Conservation (phyloP, 2,113 vertebrate genomes). For the Copsychus sechellarum region DNA sequence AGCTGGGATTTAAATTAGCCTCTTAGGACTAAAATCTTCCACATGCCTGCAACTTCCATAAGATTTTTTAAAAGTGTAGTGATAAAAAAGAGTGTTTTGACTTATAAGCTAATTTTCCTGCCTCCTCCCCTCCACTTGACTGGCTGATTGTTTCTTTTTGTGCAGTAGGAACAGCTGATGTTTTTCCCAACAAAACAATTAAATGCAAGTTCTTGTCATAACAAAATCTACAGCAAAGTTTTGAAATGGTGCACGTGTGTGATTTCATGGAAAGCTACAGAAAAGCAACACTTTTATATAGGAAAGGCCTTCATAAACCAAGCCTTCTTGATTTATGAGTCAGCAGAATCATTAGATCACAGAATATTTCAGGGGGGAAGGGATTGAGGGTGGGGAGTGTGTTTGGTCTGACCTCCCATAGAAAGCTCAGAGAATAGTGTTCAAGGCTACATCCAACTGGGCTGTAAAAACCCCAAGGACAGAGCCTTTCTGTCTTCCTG, state of each 20-base stretch:
- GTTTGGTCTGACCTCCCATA: background rate
- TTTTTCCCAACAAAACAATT: background rate
- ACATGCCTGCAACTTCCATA: background rate
- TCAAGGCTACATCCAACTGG: background rate
- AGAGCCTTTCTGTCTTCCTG: background rate
- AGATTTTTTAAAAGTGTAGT: background rate
- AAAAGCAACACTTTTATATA: background rate
- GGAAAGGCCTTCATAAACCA: background rate
- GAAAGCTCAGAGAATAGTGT: fast-evolving
- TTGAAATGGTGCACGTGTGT: background rate
- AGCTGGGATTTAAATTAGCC: background rate
- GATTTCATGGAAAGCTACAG: background rate
- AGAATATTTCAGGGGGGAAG: background rate
- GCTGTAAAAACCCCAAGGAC: background rate
- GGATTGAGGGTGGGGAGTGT: fast-evolving
- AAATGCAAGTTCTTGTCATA: background rate
- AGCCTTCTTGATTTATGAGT: background rate
- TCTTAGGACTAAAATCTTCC: background rate
- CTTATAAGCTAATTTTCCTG: background rate
- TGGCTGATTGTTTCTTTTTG: background rate
- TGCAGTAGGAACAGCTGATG: background rate
- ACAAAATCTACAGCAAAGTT: background rate
- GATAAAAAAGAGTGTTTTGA: background rate
- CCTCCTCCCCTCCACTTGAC: fast-evolving
- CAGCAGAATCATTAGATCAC: background rate